phyloP scores from a whole-genome alignment of 2,888 invertebrate genomes.

The Melipona bicolor region DNA sequence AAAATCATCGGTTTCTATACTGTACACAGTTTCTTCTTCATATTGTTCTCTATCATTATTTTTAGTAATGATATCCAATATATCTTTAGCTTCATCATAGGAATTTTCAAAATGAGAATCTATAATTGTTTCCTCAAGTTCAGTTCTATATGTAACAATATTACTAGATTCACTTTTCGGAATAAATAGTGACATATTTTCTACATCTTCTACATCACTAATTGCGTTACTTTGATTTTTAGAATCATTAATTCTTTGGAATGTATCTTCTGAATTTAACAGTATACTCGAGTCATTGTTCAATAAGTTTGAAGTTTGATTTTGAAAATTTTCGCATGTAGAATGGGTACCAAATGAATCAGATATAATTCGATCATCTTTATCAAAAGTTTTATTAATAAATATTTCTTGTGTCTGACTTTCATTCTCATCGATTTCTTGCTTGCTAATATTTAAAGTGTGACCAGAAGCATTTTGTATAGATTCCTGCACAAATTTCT shows the following conservation, averaged over 20 bases:
- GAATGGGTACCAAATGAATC: slow-evolving; percentile 71
- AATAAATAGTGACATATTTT: slow-evolving; percentile 70
- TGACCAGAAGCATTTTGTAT: neutral
- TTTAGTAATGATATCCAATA: slow-evolving; percentile 69
- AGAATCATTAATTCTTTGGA: slow-evolving; percentile 19
- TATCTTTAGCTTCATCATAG: slow-evolving; percentile 71
- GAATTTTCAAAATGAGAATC: slow-evolving; percentile 16
- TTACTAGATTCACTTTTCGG: slow-evolving; percentile 77
- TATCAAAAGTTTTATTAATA: slow-evolving; percentile 29
- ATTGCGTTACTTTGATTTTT: slow-evolving; percentile 22
- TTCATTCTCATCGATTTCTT: slow-evolving; percentile 9
- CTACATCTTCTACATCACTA: slow-evolving; percentile 63
- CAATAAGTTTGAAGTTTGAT: slow-evolving; percentile 14
- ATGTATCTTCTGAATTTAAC: slow-evolving; percentile 24
- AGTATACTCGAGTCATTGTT: slow-evolving; percentile 24
- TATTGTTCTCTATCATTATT: slow-evolving; percentile 59
- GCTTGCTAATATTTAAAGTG: neutral
- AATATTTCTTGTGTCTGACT: slow-evolving; percentile 8
- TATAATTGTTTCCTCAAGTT: slow-evolving; percentile 30
- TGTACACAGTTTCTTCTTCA: slow-evolving; percentile 38
- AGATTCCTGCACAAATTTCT: neutral
- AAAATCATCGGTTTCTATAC: slow-evolving; percentile 51
- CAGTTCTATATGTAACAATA: slow-evolving; percentile 53
- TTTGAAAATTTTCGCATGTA: slow-evolving; percentile 31
- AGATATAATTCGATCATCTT: slow-evolving; percentile 72